These are phyloP conservation scores for Tragelaphus eurycerus DNA, from an alignment of 2,797 vertebrate species.

Conservation along the genomic window DNA sequence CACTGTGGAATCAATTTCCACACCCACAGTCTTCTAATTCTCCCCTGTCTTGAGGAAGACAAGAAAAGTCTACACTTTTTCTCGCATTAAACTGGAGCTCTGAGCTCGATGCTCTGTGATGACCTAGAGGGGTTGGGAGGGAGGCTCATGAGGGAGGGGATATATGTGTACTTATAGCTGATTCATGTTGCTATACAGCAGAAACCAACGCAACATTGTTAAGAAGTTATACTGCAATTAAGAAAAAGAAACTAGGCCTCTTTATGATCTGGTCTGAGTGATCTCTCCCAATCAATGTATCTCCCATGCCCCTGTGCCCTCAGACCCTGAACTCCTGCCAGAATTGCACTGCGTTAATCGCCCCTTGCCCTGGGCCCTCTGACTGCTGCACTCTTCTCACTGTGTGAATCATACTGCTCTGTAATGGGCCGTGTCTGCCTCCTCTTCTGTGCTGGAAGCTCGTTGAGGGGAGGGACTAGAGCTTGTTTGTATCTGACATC, in stretches of 20 bases:
- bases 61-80: not conserved
- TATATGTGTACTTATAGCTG: not conserved
- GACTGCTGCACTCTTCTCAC: not conserved
- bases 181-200: not conserved
- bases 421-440: not conserved
- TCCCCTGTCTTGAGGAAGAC: not conserved
- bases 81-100: not conserved
- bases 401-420: not conserved
- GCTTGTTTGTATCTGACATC: not conserved
- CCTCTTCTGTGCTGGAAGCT: not conserved
- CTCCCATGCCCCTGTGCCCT: not conserved
- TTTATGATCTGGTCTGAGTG: not conserved
- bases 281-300: not conserved
- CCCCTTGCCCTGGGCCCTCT: not conserved
- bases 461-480: not conserved
- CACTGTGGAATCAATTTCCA: not conserved
- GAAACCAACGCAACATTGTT: not conserved
- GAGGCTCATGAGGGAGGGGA: not conserved
- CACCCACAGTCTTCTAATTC: not conserved
- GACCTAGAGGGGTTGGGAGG: not conserved
- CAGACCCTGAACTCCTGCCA: not conserved
- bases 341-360: rapidly evolving
- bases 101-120: not conserved
- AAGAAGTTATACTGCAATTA: not conserved
- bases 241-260: not conserved